Percentiles rank a stretch among this genome's conserved stretches.
Evolutionary conservation across 2,888 invertebrate species (phyloP).

Genomic region (Ormia ochracea): DNA sequence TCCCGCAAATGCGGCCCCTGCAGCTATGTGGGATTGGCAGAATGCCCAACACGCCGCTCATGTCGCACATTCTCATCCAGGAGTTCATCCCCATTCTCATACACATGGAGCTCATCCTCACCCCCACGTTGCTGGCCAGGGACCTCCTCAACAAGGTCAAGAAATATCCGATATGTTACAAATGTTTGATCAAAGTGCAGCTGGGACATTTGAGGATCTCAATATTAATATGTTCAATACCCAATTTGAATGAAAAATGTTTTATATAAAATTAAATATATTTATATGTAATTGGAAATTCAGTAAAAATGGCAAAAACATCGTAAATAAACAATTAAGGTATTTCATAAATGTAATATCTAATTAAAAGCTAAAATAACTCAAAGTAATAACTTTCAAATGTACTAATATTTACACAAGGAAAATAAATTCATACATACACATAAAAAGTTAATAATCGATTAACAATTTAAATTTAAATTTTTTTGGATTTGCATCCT

Average conservation of each 20-base stretch:
- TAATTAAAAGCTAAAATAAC: background rate
- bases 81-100: slow-evolving; percentile 74
- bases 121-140: slow-evolving; percentile 77
- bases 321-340: background rate
- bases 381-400: background rate
- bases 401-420: background rate
- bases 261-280: background rate
- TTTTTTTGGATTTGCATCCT: too few relatives aligned
- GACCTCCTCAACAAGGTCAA: slow-evolving; percentile 82
- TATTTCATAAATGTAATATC: background rate
- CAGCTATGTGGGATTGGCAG: slow-evolving; percentile 90
- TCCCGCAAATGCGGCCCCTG: slow-evolving; percentile 68
- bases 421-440: background rate
- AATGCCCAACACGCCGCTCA: slow-evolving; percentile 77
- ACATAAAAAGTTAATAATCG: too few relatives aligned
- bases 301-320: background rate
- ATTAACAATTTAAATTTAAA: too few relatives aligned
- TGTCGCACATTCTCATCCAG: slow-evolving; percentile 73
- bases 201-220: slow-evolving; percentile 91
- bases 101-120: slow-evolving; percentile 68
- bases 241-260: slow-evolving; percentile 80
- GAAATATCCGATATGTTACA: slow-evolving; percentile 95
- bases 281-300: background rate
- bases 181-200: slow-evolving; percentile 90
- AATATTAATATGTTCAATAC: slow-evolving; percentile 93